These are phyloP conservation scores for Paramisgurnus dabryanus DNA, from an alignment of 2,113 vertebrate genomes.

Conservation along the genomic window DNA sequence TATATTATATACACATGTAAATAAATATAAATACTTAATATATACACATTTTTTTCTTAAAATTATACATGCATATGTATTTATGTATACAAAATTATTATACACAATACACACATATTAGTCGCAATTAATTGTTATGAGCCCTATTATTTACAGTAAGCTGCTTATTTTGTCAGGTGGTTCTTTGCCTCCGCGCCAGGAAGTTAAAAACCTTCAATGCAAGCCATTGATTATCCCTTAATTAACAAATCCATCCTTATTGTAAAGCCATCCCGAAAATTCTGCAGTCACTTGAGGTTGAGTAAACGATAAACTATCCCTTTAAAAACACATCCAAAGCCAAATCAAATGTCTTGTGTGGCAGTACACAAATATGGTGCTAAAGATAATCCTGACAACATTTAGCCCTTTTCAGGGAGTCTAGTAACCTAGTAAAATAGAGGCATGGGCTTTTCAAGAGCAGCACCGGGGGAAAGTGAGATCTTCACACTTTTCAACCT, in stretches of 20 bases:
- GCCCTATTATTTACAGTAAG: too few relatives aligned
- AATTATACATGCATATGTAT: too few relatives aligned
- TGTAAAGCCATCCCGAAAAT: neutral
- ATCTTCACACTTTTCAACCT: conserved; percentile 8
- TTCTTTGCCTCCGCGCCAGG: too few relatives aligned
- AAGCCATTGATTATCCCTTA: too few relatives aligned
- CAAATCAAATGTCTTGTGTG: neutral
- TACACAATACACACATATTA: too few relatives aligned
- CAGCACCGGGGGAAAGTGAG: conserved; percentile 7
- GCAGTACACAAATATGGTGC: neutral
- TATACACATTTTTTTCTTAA: too few relatives aligned
- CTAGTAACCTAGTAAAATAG: neutral
- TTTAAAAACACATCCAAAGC: neutral
- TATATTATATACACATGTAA: too few relatives aligned
- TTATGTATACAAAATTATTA: too few relatives aligned
- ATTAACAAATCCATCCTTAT: neutral
- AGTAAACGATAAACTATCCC: conserved; percentile 2
- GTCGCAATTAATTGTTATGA: too few relatives aligned
- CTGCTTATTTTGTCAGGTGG: too few relatives aligned
- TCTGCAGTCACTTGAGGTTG: neutral
- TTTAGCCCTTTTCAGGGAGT: conserved; percentile 38
- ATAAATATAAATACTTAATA: too few relatives aligned
- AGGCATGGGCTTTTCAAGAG: conserved; percentile 1
- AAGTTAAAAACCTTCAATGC: too few relatives aligned
- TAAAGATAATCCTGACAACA: neutral